phyloP scores from a whole-genome alignment of 2,888 invertebrate genomes.

The Sesia bembeciformis region DNA sequence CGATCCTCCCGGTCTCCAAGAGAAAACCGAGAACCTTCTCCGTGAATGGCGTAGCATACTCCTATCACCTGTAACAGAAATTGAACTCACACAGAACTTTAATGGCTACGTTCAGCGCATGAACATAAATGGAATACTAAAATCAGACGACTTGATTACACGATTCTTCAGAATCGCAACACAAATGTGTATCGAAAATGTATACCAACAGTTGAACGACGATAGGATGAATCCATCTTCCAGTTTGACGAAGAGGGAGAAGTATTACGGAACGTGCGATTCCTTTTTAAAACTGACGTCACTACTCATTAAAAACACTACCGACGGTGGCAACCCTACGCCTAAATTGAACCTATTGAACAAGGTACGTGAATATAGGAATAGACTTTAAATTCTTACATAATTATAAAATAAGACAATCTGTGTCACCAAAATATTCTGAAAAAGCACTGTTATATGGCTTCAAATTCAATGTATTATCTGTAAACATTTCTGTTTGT shows the following conservation, averaged over 20 bases:
- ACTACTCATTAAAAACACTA: constrained; percentile 94
- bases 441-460: no score
- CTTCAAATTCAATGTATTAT: no score
- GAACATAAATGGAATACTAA: constrained; percentile 92
- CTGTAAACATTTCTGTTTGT: no score
- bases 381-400: no score
- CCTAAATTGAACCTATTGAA: constrained; percentile 97
- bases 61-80: constrained; percentile 84
- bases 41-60: constrained; percentile 97
- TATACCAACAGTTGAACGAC: constrained; percentile 88
- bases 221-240: constrained; percentile 78
- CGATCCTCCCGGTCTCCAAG: constrained; percentile 94
- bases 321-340: constrained; percentile 91
- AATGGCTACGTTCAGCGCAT: constrained; percentile 96
- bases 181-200: constrained; percentile 96
- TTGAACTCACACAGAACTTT: constrained; percentile 93
- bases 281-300: constrained; percentile 96
- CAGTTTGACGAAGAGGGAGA: constrained; percentile 80
- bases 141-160: constrained; percentile 97
- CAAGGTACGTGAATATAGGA: constrained; percentile 75
- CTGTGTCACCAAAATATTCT: no score
- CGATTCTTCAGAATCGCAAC: constrained; percentile 97
- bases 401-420: no score
- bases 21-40: constrained; percentile 94
- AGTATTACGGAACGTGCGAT: constrained; percentile 96